phyloP scores from a whole-genome alignment of 1,140 invertebrate genomes.

The Calliopsis andreniformis region DNA sequence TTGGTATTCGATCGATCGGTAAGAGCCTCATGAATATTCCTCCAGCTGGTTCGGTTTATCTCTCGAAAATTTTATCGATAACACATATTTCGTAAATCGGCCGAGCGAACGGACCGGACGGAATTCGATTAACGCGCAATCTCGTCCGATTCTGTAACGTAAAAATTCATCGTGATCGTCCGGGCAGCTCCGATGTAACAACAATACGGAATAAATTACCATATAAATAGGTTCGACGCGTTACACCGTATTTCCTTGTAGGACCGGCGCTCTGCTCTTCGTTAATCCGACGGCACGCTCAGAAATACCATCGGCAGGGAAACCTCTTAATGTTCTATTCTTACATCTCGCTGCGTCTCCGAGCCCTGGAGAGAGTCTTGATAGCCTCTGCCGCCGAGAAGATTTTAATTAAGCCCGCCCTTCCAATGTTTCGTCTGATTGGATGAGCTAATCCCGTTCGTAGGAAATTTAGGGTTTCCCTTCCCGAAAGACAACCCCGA shows the following conservation, averaged over 20 bases:
- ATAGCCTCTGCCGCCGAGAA: conserved; percentile 71
- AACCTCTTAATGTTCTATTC: conserved; percentile 72
- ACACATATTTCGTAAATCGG: neutral
- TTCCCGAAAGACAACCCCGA: conserved; percentile 55
- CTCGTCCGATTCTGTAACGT: neutral
- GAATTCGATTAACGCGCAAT: neutral
- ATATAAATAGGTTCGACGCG: conserved; percentile 40
- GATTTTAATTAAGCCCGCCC: conserved; percentile 82
- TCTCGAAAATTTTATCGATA: neutral
- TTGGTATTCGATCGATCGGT: neutral
- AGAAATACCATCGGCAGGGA: conserved; percentile 61
- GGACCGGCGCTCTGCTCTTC: conserved; percentile 33
- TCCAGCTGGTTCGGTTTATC: neutral
- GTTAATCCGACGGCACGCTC: conserved; percentile 46
- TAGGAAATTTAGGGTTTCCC: conserved; percentile 75
- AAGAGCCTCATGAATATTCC: neutral
- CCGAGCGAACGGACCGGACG: neutral
- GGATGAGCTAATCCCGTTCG: conserved; percentile 76
- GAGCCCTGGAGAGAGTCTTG: conserved; percentile 62
- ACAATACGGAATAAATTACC: conserved; percentile 44
- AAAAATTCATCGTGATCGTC: conserved; percentile 11
- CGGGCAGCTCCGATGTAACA: neutral
- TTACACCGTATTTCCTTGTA: conserved; percentile 34
- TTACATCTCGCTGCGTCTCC: conserved; percentile 68
- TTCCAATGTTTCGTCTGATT: conserved; percentile 81